Conservation (phyloP, 1,140 invertebrate species). For the Achatina immaculata region DNA sequence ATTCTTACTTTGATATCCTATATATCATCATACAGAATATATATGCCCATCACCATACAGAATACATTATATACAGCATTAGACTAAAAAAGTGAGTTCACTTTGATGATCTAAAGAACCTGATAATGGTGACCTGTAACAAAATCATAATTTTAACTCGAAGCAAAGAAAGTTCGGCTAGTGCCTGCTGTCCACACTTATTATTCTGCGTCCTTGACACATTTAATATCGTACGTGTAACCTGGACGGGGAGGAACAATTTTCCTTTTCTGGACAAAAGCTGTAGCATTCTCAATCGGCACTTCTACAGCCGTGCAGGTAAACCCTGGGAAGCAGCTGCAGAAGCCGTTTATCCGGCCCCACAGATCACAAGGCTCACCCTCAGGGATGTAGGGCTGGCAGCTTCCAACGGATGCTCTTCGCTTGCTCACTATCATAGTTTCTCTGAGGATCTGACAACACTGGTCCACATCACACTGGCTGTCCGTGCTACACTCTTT, state of each 20-base stretch:
- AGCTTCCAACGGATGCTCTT: neutral
- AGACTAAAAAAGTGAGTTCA: no score
- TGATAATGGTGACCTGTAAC: no score
- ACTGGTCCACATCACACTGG: neutral
- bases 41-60: no score
- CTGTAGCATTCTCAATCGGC: neutral
- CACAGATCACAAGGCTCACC: neutral
- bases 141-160: no score
- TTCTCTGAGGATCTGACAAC: constrained; percentile 24
- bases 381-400: neutral
- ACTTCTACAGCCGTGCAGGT: neutral
- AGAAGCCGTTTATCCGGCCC: neutral
- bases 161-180: no score
- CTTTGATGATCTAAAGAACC: no score
- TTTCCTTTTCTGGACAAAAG: neutral
- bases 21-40: no score
- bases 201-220: neutral
- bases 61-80: no score
- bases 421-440: constrained; percentile 8
- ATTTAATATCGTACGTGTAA: neutral
- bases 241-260: neutral
- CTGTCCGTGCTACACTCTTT: neutral
- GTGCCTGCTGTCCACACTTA: no score
- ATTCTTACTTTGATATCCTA: no score
- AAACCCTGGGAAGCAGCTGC: neutral